Conservation (phyloP, 2,797 vertebrate species). For the Mormyrus hasselquistii region DNA sequence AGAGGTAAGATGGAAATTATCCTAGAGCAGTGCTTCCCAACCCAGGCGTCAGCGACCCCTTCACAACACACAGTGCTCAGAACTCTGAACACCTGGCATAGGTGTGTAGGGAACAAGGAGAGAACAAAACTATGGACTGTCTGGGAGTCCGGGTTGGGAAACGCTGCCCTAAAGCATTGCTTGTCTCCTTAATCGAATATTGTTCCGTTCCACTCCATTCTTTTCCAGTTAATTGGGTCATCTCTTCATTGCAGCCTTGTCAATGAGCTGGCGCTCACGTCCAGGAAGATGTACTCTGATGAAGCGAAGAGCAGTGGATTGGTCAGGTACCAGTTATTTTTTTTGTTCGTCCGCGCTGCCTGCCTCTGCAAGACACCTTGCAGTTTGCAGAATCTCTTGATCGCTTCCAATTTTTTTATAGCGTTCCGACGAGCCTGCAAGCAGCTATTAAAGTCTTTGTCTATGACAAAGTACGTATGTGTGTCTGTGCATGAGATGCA, state of each 20-base stretch:
- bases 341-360: not conserved
- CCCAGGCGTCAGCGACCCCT: not conserved
- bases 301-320: slow-evolving; percentile 77
- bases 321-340: slow-evolving; percentile 63
- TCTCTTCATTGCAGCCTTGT: slow-evolving; percentile 61
- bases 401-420: not conserved
- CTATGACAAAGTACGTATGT: not conserved
- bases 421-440: not conserved
- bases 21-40: not conserved
- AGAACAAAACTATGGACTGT: not conserved
- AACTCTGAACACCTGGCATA: not conserved
- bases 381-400: not conserved
- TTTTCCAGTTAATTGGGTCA: not conserved
- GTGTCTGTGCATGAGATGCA: not conserved
- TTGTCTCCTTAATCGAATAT: not conserved
- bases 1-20: slow-evolving; percentile 58
- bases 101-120: not conserved
- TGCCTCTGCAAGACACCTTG: not conserved
- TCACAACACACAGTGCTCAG: not conserved
- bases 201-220: not conserved
- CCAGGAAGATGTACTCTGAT: slow-evolving; percentile 77
- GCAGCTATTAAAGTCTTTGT: not conserved
- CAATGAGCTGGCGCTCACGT: slow-evolving; percentile 77
- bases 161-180: not conserved
- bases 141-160: not conserved